These are phyloP conservation scores for Leptonema lineaticorne DNA, from an alignment of 1,140 invertebrate genomes.

Conservation along the genomic window DNA sequence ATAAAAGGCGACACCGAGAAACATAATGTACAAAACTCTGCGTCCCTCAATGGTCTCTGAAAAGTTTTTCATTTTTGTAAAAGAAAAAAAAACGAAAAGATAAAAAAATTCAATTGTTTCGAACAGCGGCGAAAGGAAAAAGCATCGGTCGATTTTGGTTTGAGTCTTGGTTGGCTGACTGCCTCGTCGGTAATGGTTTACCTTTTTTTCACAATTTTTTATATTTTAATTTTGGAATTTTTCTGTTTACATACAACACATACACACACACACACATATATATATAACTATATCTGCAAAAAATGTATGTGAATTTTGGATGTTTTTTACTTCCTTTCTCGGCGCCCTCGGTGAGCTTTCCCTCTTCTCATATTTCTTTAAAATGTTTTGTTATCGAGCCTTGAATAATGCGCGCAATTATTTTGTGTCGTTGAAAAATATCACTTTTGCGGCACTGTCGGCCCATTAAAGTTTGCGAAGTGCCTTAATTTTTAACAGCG, in stretches of 20 bases:
- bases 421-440: constrained; percentile 32
- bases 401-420: constrained; percentile 31
- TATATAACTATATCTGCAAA: too few relatives aligned
- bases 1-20: constrained; percentile 30
- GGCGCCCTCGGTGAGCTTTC: background rate
- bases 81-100: too few relatives aligned
- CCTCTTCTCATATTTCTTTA: constrained; percentile 28
- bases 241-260: too few relatives aligned
- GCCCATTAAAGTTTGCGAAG: constrained; percentile 29
- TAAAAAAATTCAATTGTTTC: constrained; percentile 35
- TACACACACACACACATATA: too few relatives aligned
- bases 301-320: background rate
- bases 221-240: too few relatives aligned
- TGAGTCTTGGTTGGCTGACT: background rate
- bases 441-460: constrained; percentile 24
- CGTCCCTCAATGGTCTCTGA: background rate
- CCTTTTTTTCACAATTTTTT: too few relatives aligned
- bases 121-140: background rate
- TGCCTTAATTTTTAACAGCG: constrained; percentile 31
- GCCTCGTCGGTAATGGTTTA: background rate
- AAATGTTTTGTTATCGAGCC: constrained; percentile 33
- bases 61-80: too few relatives aligned
- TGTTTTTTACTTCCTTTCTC: background rate
- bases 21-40: constrained; percentile 29
- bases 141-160: too few relatives aligned